Percentiles rank a stretch among this genome's conserved stretches.
Evolutionary conservation across 2,888 invertebrate species (phyloP).

Genomic region (Erebia palarica): DNA sequence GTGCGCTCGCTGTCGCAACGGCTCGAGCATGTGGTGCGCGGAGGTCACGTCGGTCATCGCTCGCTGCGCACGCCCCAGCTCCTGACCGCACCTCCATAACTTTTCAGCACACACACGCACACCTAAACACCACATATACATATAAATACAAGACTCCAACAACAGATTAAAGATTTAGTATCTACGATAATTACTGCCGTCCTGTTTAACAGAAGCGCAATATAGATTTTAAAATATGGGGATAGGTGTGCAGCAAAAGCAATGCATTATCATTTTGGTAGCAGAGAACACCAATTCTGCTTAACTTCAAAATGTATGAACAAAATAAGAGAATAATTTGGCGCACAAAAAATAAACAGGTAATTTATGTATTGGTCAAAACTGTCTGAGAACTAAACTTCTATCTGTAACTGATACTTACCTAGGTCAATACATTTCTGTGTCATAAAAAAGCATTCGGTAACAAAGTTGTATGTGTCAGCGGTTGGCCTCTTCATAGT

Average conservation of each 20-base stretch:
- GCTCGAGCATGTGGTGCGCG: conserved; percentile 78
- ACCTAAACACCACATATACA: conserved; percentile 58
- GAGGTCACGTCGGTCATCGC: conserved; percentile 86
- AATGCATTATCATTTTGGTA: too few relatives aligned
- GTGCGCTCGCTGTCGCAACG: conserved; percentile 83
- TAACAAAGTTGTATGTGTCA: conserved; percentile 90
- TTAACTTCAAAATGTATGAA: too few relatives aligned
- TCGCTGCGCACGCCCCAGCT: conserved; percentile 88
- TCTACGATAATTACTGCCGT: too few relatives aligned
- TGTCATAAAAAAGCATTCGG: conserved; percentile 95
- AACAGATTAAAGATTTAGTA: too few relatives aligned
- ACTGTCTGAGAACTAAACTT: too few relatives aligned
- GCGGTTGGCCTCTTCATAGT: conserved; percentile 75
- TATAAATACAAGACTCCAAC: not conserved
- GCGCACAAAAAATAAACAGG: too few relatives aligned
- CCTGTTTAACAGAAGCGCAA: too few relatives aligned
- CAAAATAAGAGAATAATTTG: too few relatives aligned
- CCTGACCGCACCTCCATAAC: conserved; percentile 85
- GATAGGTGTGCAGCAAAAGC: too few relatives aligned
- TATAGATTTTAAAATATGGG: too few relatives aligned
- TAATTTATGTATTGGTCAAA: too few relatives aligned
- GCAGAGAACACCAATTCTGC: too few relatives aligned
- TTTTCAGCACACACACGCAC: conserved; percentile 87
- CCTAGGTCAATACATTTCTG: conserved; percentile 93
- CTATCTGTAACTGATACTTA: conserved; percentile 41